Evolutionary conservation across 2,888 invertebrate species (phyloP).

Genomic region (Drosophila setosimentum): DNA sequence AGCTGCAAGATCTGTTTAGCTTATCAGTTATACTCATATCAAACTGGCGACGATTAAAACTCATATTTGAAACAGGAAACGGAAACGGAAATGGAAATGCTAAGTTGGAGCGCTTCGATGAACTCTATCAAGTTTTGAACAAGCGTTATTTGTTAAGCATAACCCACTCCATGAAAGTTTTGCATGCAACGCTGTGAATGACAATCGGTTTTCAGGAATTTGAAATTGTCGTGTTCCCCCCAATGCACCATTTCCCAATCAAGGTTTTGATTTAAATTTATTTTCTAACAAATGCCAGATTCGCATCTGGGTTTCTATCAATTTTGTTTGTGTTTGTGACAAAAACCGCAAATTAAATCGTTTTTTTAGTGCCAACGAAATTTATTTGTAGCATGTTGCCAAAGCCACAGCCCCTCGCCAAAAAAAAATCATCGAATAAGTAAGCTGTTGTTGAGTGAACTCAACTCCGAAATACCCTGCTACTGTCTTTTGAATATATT

Average conservation of each 20-base stretch:
- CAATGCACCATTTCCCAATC: background rate
- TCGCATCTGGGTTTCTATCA: slow-evolving; percentile 62
- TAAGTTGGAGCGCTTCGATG: background rate
- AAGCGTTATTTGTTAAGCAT: background rate
- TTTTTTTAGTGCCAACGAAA: slow-evolving; percentile 61
- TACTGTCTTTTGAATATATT: background rate
- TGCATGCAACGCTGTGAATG: background rate
- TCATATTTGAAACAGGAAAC: background rate
- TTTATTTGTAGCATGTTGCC: slow-evolving; percentile 63
- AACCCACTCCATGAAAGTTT: background rate
- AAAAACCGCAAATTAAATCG: slow-evolving; percentile 81
- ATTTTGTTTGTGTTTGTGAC: slow-evolving; percentile 51
- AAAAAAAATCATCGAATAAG: slow-evolving; percentile 10
- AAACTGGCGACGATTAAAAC: slow-evolving; percentile 30
- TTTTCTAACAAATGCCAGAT: slow-evolving; percentile 24
- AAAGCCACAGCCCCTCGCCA: slow-evolving; percentile 55
- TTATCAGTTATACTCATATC: slow-evolving; percentile 8
- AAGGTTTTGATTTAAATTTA: slow-evolving; percentile 25
- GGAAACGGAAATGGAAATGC: background rate
- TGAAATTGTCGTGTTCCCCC: background rate
- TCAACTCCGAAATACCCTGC: background rate
- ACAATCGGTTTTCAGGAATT: background rate
- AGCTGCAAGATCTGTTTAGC: slow-evolving; percentile 8
- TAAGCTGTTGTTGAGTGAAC: background rate
- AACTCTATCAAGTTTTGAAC: background rate